Conservation (phyloP, 2,797 vertebrate species). For the Diplodus sargus region DNA sequence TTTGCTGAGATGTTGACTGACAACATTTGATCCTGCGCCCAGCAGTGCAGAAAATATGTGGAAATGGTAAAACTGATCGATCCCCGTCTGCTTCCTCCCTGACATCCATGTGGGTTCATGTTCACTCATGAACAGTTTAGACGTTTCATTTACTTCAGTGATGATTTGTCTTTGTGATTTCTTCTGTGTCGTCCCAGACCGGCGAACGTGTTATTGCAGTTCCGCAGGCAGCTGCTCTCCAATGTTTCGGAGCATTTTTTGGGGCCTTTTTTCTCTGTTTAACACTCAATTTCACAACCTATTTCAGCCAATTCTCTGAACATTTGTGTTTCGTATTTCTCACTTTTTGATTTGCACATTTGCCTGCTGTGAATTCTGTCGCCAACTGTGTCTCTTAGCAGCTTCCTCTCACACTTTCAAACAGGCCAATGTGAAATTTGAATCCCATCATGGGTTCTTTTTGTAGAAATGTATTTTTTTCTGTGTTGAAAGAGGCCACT, state of each 20-base stretch:
- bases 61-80: background rate
- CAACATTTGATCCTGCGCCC: too few relatives aligned
- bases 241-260: constrained; percentile 26
- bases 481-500: constrained; percentile 9
- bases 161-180: constrained; percentile 33
- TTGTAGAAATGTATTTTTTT: constrained; percentile 26
- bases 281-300: constrained; percentile 62
- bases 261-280: constrained; percentile 30
- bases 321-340: constrained; percentile 68
- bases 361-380: constrained; percentile 64
- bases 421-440: constrained; percentile 51
- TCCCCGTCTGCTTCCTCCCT: background rate
- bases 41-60: too few relatives aligned
- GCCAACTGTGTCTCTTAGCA: constrained; percentile 52
- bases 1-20: too few relatives aligned
- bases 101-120: background rate
- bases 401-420: constrained; percentile 62
- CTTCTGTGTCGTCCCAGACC: background rate
- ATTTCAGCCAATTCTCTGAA: constrained; percentile 65
- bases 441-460: constrained; percentile 40
- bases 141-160: constrained; percentile 9
- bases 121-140: background rate
- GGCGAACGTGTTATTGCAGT: constrained; percentile 3
- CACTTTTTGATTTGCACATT: constrained; percentile 54
- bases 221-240: constrained; percentile 42